Base-by-base conservation (phyloP, 2,888 invertebrate species). In the Acleris laterana region DNA sequence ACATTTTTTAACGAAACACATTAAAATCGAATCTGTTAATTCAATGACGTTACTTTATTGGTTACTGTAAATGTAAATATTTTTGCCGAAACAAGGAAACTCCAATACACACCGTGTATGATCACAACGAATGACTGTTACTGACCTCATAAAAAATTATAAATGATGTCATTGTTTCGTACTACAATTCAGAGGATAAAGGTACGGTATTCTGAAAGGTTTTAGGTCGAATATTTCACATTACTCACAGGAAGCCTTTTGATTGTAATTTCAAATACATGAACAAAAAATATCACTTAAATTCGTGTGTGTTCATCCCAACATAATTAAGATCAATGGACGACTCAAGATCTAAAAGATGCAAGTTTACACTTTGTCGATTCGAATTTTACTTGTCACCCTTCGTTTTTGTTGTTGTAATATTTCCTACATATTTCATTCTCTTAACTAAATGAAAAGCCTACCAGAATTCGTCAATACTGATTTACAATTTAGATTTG, bases 141-240 rank as follows among this genome's bases (percentile, higher is more conserved):
- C 61, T 65, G 65, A 68, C 64, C 60, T 68, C 68, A 68, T 68
- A 60, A 61, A 56, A 68, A 56, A 68, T 52, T 48, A 48, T 62
- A 58, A 49, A 58, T 68, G 68, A 68, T 68, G 68, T 68, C 68
- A 68, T 68, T 65, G 58, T 66, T 51, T 51, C 61, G 52, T 66
- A 48, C 61, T 56, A 55, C 44, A 50, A 56, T 51, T 51, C 13
- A 56, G 38, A 66, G 62, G 52, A 66, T 59, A 59, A 50, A 60
- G 44, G 42, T 5, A 42, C 25, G 49, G 60, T 44, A 56, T 56
- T 65, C 17, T 17, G 16, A 5, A 16, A 46, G n/a, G 16, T n/a
- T n/a, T 46, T n/a, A 46, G 46, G 17, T 16, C 46, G n/a, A 46
- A 46, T 46, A 46, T 6, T 16, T 46, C 46, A n/a, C 16, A 46